Percentiles rank a stretch among this genome's conserved stretches.
phyloP scores from a whole-genome alignment of 2,888 invertebrate species.

The Trissoscelio sp. region DNA sequence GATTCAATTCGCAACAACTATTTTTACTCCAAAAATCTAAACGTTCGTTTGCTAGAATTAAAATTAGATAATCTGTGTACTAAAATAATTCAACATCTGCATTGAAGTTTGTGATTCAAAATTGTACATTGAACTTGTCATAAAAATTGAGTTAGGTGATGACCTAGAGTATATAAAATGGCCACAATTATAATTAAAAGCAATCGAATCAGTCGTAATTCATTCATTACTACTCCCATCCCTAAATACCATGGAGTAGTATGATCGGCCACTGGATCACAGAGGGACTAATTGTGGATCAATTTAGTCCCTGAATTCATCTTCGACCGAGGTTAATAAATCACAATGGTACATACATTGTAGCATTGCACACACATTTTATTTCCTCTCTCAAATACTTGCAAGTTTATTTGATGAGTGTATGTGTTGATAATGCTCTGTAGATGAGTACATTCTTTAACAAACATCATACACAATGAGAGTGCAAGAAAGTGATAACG shows the following conservation, averaged over 20 bases:
- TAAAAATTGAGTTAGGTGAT: not conserved
- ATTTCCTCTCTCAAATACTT: slow-evolving; percentile 51
- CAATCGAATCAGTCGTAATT: slow-evolving; percentile 78
- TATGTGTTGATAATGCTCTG: slow-evolving; percentile 22
- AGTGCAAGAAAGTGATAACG: not conserved
- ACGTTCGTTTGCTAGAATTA: no score
- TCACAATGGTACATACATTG: slow-evolving; percentile 73
- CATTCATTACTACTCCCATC: slow-evolving; percentile 71
- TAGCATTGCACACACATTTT: slow-evolving; percentile 50
- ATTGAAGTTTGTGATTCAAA: not conserved
- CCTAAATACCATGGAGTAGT: slow-evolving; percentile 73
- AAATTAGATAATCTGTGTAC: no score
- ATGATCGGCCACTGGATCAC: slow-evolving; percentile 60
- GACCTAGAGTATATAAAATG: not conserved
- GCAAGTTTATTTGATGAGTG: slow-evolving; percentile 17
- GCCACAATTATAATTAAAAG: slow-evolving; percentile 68
- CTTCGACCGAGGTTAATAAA: slow-evolving; percentile 78
- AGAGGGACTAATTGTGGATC: slow-evolving; percentile 78
- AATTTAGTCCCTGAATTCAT: slow-evolving; percentile 80
- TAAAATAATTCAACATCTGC: no score
- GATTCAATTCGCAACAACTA: no score
- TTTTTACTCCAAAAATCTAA: no score
- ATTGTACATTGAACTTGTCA: not conserved
- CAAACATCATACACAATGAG: slow-evolving; percentile 14
- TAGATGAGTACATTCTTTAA: slow-evolving; percentile 32